Evolutionary conservation across 2,113 vertebrate genomes (phyloP), one percentile per base, ranked within the genome.

Genomic region (Hyla sarda): DNA sequence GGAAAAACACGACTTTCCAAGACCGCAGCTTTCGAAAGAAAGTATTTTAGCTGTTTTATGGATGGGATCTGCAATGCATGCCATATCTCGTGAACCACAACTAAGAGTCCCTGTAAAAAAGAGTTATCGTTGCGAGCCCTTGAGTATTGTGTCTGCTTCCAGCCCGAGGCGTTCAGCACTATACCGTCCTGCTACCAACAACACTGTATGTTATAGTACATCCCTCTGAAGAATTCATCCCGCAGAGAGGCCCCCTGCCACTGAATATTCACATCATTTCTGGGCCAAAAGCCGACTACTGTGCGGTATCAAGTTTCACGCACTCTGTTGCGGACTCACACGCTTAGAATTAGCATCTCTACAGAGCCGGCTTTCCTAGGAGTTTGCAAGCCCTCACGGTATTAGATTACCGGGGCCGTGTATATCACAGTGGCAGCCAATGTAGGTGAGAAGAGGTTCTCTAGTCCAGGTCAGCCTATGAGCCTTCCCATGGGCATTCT

Each of bases 91-190:
- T 82, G 65, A 48, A 84, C 52, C 82, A 75, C n/a, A 30, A 60
- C 71, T 60, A 76, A 77, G 54, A 76, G 56, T 30, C 16, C 67
- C 65, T 83, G 56, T 73, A 83, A 73, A n/a, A 67, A 69, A 71
- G 82, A 83, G 67, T 72, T 72, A 72, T 83, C 28, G 80, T 67
- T 30, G 30, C 6, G 25, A 71, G 62, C 45, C 47, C 21, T 28
- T 23, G 82, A 72, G 67, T 83, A 56, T 54, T 69, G 65, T 67
- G 47, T 71, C 62, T 82, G 45, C 13, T 23, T 30, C 45, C 28
- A 52, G 41, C 28, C 58, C 19, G 60, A 11, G 25, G 77, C 34
- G 10, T 10, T 67, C 37, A 34, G 25, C 37, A 41, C 79, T 60
- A 67, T 28, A 30, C 50, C 30, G 23, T 37, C 23, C 32, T 60